These are phyloP conservation scores for Neolamprologus ventralis DNA, from an alignment of 2,113 vertebrate species.

Conservation along the genomic window DNA sequence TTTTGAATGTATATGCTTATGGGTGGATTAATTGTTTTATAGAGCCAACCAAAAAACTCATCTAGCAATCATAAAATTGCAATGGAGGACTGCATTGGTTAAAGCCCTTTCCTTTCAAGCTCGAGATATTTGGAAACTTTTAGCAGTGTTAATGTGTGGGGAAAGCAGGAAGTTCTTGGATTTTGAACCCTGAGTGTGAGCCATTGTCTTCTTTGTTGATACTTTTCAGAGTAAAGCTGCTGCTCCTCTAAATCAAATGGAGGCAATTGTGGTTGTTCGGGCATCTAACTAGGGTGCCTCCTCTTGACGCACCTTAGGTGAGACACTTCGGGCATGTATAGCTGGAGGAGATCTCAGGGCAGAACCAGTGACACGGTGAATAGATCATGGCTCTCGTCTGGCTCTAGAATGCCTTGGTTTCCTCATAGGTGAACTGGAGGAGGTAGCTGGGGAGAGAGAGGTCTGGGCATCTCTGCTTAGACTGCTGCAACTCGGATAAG, in stretches of 20 bases:
- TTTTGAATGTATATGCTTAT: background rate
- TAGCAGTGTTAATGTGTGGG: background rate
- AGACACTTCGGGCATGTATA: background rate
- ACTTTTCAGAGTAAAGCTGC: background rate
- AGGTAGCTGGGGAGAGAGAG: background rate
- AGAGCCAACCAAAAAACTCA: background rate
- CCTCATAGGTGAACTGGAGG: background rate
- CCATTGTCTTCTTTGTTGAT: background rate
- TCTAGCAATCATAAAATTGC: background rate
- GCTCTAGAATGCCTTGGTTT: background rate
- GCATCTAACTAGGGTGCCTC: background rate
- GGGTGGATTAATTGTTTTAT: background rate
- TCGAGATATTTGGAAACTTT: background rate
- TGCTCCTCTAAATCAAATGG: background rate
- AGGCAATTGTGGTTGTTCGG: background rate
- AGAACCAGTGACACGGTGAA: background rate
- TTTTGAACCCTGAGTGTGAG: background rate
- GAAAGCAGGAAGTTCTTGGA: background rate
- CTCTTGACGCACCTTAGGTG: background rate
- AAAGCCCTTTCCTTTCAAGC: background rate
- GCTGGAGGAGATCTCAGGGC: background rate
- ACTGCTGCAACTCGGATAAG: background rate
- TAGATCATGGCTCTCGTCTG: background rate
- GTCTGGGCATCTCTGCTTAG: background rate
- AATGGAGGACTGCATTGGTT: background rate